These are phyloP conservation scores for Aphrophora alni DNA, from an alignment of 2,888 invertebrate genomes.

Conservation along the genomic window DNA sequence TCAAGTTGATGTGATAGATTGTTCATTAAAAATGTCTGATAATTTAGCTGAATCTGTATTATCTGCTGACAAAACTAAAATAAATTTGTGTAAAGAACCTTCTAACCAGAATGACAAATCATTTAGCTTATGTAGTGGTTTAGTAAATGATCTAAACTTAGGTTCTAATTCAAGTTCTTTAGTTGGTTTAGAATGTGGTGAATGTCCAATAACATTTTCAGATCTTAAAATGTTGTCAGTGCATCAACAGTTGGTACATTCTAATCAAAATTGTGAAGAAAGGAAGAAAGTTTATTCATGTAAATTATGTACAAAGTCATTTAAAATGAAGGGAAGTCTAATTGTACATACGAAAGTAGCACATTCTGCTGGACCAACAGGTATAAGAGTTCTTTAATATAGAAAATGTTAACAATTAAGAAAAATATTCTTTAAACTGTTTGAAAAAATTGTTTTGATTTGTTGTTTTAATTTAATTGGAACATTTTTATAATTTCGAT, in stretches of 20 bases:
- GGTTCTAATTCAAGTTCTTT: slow-evolving; percentile 15
- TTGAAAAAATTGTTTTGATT: no score
- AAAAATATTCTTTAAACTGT: no score
- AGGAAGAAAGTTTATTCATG: slow-evolving; percentile 65
- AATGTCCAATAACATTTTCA: slow-evolving; percentile 75
- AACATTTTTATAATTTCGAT: no score
- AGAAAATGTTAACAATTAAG: background rate
- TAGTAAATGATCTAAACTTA: background rate
- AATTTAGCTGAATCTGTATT: background rate
- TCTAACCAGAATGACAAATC: background rate
- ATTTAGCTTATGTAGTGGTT: background rate
- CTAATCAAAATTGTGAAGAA: slow-evolving; percentile 57
- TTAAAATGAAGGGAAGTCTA: slow-evolving; percentile 81
- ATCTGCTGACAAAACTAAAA: background rate
- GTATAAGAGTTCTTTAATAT: background rate
- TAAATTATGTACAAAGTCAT: slow-evolving; percentile 78
- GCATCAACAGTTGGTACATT: slow-evolving; percentile 75
- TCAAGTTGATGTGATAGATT: background rate
- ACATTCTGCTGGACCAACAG: slow-evolving; percentile 63
- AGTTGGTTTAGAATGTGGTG: slow-evolving; percentile 61
- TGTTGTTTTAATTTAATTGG: no score
- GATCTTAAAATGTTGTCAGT: slow-evolving; percentile 73
- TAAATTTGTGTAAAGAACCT: background rate
- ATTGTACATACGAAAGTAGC: slow-evolving; percentile 83
- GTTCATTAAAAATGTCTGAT: background rate